phyloP scores from a whole-genome alignment of 1,140 invertebrate genomes.

The Lucilia sericata region DNA sequence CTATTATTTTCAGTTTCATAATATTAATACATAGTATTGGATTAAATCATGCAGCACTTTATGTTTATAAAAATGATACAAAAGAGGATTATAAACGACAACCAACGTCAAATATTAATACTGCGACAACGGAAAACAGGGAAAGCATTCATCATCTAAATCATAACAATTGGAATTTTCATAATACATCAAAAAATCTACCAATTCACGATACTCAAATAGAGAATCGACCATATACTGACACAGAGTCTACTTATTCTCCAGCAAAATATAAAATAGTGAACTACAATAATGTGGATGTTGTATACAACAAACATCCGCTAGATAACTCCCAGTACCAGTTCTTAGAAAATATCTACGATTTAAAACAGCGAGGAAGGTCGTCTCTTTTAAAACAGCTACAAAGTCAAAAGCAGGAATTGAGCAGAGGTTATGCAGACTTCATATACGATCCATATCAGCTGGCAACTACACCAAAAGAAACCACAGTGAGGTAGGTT shows the following conservation, averaged over 20 bases:
- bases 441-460: neutral
- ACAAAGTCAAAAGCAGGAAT: neutral
- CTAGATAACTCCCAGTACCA: too few relatives aligned
- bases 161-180: neutral
- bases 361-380: neutral
- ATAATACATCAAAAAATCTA: neutral
- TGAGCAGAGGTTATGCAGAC: slow-evolving; percentile 10
- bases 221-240: neutral
- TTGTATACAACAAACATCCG: neutral
- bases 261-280: neutral
- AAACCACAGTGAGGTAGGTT: neutral
- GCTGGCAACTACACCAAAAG: neutral
- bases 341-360: neutral
- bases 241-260: neutral
- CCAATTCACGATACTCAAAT: neutral
- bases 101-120: neutral
- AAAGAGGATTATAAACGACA: neutral
- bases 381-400: neutral
- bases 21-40: neutral
- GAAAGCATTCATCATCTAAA: neutral
- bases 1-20: neutral
- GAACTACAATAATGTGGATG: neutral
- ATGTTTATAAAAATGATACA: neutral
- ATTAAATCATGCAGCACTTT: neutral
- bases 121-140: neutral